phyloP scores from a whole-genome alignment of 1,140 invertebrate species.

The Heliconius melpomene region DNA sequence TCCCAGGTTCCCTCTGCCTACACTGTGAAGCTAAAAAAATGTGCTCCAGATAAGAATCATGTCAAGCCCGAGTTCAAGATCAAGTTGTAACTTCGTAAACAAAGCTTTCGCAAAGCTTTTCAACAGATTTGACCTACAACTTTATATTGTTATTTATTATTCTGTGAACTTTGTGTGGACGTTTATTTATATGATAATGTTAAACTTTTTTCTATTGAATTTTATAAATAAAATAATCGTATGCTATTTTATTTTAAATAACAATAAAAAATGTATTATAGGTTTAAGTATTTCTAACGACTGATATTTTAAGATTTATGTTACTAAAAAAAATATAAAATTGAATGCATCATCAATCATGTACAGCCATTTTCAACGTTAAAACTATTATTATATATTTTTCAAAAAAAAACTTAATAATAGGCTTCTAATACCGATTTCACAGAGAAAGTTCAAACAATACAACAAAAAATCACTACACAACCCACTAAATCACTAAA shows the following conservation, averaged over 20 bases:
- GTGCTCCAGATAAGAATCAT: neutral
- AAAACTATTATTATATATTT: neutral
- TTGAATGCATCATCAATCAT: neutral
- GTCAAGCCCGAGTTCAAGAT: conserved; percentile 8
- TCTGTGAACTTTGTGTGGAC: neutral
- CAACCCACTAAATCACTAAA: neutral
- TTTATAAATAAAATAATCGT: neutral
- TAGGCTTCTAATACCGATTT: neutral
- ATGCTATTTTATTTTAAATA: neutral
- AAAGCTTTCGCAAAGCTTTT: conserved; percentile 6
- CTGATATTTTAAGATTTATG: too few species aligned
- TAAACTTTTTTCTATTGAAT: neutral
- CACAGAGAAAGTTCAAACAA: neutral
- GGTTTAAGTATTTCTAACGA: too few species aligned
- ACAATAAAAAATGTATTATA: too few species aligned
- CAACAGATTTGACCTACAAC: conserved; percentile 4
- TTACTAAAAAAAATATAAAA: too few species aligned
- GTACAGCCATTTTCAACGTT: neutral
- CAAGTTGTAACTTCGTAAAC: neutral
- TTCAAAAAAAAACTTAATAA: neutral
- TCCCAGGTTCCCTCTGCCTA: neutral
- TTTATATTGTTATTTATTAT: conserved; percentile 12
- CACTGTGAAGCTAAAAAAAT: neutral
- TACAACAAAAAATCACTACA: neutral
- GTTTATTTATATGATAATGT: neutral